phyloP scores from a whole-genome alignment of 1,140 invertebrate genomes.

The Heliconius eleuchia region DNA sequence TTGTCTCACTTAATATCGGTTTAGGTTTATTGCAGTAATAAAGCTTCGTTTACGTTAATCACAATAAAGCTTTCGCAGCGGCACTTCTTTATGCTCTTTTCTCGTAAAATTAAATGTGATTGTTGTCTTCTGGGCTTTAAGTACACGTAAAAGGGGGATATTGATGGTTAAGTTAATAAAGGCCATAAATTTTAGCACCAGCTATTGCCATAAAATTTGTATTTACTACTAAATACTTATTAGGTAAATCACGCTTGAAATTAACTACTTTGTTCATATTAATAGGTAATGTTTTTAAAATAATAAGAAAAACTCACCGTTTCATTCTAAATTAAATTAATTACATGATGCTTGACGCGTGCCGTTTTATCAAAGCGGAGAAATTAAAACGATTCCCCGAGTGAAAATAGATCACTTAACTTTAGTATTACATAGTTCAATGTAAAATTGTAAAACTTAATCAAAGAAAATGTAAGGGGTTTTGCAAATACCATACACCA shows the following conservation, averaged over 20 bases:
- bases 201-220: background rate
- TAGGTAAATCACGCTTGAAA: background rate
- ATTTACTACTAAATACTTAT: background rate
- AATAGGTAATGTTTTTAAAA: too few relatives aligned
- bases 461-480: too few relatives aligned
- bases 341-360: too few relatives aligned
- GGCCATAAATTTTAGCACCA: background rate
- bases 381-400: too few relatives aligned
- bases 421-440: too few relatives aligned
- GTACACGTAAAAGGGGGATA: background rate
- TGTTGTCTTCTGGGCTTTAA: conserved; percentile 7
- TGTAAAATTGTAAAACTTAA: too few relatives aligned
- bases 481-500: too few relatives aligned
- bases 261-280: background rate
- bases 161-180: background rate
- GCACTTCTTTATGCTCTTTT: conserved; percentile 19
- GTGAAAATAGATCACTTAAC: too few relatives aligned
- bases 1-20: conserved; percentile 2
- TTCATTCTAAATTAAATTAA: too few relatives aligned
- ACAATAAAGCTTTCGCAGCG: conserved; percentile 21
- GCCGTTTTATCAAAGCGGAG: too few relatives aligned
- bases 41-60: conserved; percentile 13
- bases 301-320: too few relatives aligned
- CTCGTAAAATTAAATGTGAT: conserved; percentile 25
- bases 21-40: conserved; percentile 1